phyloP scores from a whole-genome alignment of 1,140 invertebrate species.

The Pollicipes pollicipes region DNA sequence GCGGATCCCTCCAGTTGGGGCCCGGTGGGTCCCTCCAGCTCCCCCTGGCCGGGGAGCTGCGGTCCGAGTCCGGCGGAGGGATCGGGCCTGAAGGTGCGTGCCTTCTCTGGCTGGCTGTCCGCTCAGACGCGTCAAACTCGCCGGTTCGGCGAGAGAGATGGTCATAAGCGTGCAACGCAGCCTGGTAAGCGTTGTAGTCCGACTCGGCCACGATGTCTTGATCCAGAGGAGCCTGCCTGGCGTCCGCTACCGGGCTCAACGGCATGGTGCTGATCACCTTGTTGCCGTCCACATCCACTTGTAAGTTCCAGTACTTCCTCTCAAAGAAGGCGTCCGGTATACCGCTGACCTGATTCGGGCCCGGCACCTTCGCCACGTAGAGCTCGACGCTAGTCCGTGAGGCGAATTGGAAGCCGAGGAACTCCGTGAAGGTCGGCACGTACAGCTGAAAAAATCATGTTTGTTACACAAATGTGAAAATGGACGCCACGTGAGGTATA shows the following conservation, averaged over 20 bases:
- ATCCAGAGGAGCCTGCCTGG: not conserved
- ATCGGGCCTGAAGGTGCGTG: not conserved
- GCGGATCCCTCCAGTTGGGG: not conserved
- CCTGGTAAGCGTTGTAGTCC: not conserved
- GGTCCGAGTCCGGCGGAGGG: not conserved
- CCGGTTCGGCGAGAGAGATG: not conserved
- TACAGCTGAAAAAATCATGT: slow-evolving; percentile 57
- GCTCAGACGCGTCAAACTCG: not conserved
- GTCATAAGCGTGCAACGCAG: not conserved
- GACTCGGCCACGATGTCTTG: not conserved
- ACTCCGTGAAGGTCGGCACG: slow-evolving; percentile 36
- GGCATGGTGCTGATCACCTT: slow-evolving; percentile 3
- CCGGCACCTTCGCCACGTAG: not conserved
- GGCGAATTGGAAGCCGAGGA: not conserved
- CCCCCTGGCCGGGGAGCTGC: too few species aligned
- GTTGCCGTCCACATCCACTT: not conserved
- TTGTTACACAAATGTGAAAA: slow-evolving; percentile 55
- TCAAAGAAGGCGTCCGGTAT: not conserved
- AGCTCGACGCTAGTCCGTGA: not conserved
- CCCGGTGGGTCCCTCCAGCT: not conserved
- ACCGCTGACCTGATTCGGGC: not conserved
- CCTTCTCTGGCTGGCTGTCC: not conserved
- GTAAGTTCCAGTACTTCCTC: not conserved
- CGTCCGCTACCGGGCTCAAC: not conserved
- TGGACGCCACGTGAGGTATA: slow-evolving; percentile 51